Conservation (phyloP, 2,888 invertebrate genomes). For the Anthophora plumipes region DNA sequence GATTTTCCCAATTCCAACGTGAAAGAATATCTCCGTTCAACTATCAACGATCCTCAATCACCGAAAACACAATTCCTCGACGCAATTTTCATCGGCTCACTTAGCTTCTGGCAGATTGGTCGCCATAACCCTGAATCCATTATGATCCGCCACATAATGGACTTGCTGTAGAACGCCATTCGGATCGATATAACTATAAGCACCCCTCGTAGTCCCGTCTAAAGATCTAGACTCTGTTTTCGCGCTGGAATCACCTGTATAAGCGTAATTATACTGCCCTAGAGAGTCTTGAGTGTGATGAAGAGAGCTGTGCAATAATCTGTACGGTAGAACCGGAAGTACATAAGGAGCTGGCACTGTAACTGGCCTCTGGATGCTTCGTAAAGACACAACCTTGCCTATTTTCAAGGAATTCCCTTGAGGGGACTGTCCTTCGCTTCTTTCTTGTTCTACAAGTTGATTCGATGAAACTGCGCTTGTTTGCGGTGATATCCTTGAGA, state of each 20-base stretch:
- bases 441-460: not conserved
- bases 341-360: slow-evolving; percentile 67
- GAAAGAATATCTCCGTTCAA: too few species aligned
- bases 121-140: slow-evolving; percentile 89
- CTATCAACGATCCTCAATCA: not conserved
- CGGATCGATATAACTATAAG: slow-evolving; percentile 90
- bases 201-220: slow-evolving; percentile 88
- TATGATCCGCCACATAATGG: slow-evolving; percentile 88
- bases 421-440: slow-evolving; percentile 12
- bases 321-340: slow-evolving; percentile 75
- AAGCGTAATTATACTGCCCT: slow-evolving; percentile 87
- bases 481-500: slow-evolving; percentile 31
- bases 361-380: slow-evolving; percentile 45
- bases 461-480: slow-evolving; percentile 2
- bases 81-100: slow-evolving; percentile 25
- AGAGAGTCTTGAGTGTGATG: slow-evolving; percentile 87
- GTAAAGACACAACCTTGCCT: slow-evolving; percentile 33
- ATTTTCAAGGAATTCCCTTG: slow-evolving; percentile 34
- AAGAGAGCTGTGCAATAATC: slow-evolving; percentile 78
- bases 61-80: not conserved
- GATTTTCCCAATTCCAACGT: too few species aligned
- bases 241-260: slow-evolving; percentile 88
- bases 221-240: slow-evolving; percentile 87
- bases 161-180: slow-evolving; percentile 88
- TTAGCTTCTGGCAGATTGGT: slow-evolving; percentile 87